Conservation (phyloP, 2,113 vertebrate genomes). For the Ellobius talpinus region DNA sequence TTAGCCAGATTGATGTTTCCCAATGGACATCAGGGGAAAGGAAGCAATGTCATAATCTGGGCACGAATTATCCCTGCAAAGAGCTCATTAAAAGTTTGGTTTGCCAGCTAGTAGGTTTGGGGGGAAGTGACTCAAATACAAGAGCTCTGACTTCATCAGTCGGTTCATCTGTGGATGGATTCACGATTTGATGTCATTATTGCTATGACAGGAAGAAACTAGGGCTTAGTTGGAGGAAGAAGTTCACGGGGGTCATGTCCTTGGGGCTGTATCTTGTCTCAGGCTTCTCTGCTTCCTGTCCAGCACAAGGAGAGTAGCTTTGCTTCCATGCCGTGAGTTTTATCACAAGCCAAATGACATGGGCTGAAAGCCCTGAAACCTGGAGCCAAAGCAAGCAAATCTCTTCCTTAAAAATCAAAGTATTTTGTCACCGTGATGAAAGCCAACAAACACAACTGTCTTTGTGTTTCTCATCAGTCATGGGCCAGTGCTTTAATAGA, state of each 20-base stretch:
- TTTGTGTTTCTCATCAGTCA: not conserved
- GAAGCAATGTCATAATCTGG: not conserved
- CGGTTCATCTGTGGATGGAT: not conserved
- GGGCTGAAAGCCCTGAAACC: not conserved
- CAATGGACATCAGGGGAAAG: not conserved
- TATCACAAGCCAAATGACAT: not conserved
- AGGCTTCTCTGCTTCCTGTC: not conserved
- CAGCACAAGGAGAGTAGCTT: not conserved
- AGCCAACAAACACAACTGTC: not conserved
- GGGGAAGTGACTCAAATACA: not conserved
- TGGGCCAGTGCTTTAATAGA: not conserved
- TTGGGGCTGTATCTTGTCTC: not conserved
- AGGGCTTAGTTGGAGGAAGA: not conserved
- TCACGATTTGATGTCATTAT: not conserved
- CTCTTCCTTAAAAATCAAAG: not conserved
- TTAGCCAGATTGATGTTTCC: not conserved
- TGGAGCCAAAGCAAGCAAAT: not conserved
- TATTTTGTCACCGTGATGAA: not conserved
- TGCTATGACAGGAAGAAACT: not conserved
- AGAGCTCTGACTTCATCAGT: not conserved
- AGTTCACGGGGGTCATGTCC: not conserved
- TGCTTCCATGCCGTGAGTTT: not conserved
- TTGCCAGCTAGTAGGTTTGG: not conserved
- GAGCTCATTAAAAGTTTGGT: not conserved
- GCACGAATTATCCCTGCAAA: no score